Conservation (phyloP, 2,888 invertebrate species). For the Euzophera pinguis region DNA sequence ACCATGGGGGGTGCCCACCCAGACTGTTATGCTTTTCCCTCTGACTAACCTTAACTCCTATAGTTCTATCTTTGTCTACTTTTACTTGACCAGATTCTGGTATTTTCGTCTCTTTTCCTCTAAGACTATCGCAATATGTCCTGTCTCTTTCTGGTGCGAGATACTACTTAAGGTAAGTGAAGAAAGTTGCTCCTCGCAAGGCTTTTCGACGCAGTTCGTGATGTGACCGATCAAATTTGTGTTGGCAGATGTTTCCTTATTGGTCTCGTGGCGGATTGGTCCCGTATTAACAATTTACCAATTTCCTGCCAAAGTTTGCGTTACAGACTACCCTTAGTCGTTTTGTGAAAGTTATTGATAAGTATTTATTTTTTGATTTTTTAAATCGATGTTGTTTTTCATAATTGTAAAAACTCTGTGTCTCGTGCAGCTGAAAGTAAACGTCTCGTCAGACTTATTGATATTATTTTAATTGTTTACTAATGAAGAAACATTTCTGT, state of each 20-base stretch:
- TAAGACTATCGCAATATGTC: conserved; percentile 14
- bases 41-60: conserved; percentile 28
- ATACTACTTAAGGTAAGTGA: conserved; percentile 59
- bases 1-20: conserved; percentile 81
- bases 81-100: conserved; percentile 44
- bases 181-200: conserved; percentile 57
- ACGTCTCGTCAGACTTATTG: too few relatives aligned
- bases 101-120: conserved; percentile 46
- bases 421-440: too few relatives aligned
- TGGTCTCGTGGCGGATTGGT: conserved; percentile 4
- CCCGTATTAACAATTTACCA: not conserved
- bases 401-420: too few relatives aligned
- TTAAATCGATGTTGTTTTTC: too few relatives aligned
- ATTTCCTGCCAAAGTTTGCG: conserved; percentile 6
- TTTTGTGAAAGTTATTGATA: too few relatives aligned
- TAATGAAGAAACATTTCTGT: too few relatives aligned
- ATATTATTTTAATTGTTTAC: too few relatives aligned
- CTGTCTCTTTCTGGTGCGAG: conserved; percentile 37
- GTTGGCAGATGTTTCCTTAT: conserved; percentile 44
- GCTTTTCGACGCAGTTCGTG: conserved; percentile 18
- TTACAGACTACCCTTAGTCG: not conserved
- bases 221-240: conserved; percentile 32
- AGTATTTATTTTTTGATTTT: too few relatives aligned
- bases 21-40: conserved; percentile 50
- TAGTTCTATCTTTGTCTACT: conserved; percentile 57